phyloP scores from a whole-genome alignment of 2,888 invertebrate species.

The Reticulitermes lucifugus region DNA sequence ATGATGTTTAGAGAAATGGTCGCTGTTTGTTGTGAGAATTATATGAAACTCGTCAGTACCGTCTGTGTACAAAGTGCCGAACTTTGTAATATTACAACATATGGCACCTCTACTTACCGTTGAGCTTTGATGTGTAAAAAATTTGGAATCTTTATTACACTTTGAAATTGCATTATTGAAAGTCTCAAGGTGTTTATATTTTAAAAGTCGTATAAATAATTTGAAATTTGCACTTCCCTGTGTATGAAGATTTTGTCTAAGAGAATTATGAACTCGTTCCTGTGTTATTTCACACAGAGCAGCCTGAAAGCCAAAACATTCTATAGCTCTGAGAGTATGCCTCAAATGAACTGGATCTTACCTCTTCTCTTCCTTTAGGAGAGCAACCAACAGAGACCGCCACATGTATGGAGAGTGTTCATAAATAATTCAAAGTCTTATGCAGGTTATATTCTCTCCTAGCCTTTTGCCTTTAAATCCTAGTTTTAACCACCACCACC shows the following conservation, averaged over 20 bases:
- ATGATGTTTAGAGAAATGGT: too few species aligned
- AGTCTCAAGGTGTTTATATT: too few species aligned
- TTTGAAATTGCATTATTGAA: too few species aligned
- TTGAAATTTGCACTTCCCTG: background rate
- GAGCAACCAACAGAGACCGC: constrained; percentile 1
- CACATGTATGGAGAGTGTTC: constrained; percentile 37
- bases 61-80: too few species aligned
- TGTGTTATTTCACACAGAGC: background rate
- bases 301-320: background rate
- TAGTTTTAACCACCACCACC: constrained; percentile 39
- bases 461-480: constrained; percentile 44
- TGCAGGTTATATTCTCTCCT: constrained; percentile 36
- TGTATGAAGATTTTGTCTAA: background rate
- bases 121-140: too few species aligned
- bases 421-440: constrained; percentile 40
- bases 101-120: too few species aligned
- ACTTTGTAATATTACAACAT: too few species aligned
- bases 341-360: constrained; percentile 12
- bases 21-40: too few species aligned
- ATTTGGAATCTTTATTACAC: too few species aligned
- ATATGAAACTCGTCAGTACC: too few species aligned
- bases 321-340: background rate
- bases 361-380: constrained; percentile 17
- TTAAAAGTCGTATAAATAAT: too few species aligned
- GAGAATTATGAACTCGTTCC: background rate